phyloP scores from a whole-genome alignment of 64 coral and sea anemone species.

The Trachythela sp. region DNA sequence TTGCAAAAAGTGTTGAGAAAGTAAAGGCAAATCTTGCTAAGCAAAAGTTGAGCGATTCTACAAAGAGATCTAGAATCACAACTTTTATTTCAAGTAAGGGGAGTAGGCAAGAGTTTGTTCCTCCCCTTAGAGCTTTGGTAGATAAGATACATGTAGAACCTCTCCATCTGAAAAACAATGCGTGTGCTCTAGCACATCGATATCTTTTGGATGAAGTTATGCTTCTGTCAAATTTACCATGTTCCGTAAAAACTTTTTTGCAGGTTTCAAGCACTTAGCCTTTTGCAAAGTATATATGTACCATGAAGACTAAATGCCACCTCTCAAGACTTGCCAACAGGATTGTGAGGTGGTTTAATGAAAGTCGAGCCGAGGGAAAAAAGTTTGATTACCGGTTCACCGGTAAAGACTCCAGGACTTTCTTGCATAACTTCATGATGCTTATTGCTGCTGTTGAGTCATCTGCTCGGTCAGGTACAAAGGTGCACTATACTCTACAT shows the following conservation, averaged over 20 bases:
- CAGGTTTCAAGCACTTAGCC: slow-evolving; percentile 1
- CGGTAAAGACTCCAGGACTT: slow-evolving; percentile 32
- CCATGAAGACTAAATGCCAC: slow-evolving; percentile 26
- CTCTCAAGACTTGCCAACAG: slow-evolving; percentile 27
- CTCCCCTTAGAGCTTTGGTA: slow-evolving; percentile 11
- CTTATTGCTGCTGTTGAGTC: slow-evolving; percentile 27
- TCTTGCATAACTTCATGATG: slow-evolving; percentile 27
- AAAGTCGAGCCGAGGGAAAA: slow-evolving; percentile 25
- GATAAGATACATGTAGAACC: slow-evolving; percentile 38
- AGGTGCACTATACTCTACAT: slow-evolving; percentile 16
- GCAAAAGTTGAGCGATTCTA: slow-evolving; percentile 1
- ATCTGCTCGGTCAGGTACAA: slow-evolving; percentile 20
- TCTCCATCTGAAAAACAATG: slow-evolving; percentile 47
- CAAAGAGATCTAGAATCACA: slow-evolving; percentile 8
- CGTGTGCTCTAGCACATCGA: slow-evolving; percentile 29
- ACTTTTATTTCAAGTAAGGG: slow-evolving; percentile 27
- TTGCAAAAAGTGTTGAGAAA: not conserved
- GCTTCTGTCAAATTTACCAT: slow-evolving; percentile 16
- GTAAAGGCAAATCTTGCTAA: slow-evolving; percentile 22
- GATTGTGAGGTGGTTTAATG: slow-evolving; percentile 37
- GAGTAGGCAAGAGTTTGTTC: slow-evolving; percentile 39
- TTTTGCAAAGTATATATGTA: slow-evolving; percentile 17
- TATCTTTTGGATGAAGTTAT: slow-evolving; percentile 26
- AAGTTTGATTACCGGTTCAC: slow-evolving; percentile 44
- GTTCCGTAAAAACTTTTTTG: slow-evolving; percentile 6